Conservation (phyloP, 2,113 vertebrate genomes). For the Bubo bubo region DNA sequence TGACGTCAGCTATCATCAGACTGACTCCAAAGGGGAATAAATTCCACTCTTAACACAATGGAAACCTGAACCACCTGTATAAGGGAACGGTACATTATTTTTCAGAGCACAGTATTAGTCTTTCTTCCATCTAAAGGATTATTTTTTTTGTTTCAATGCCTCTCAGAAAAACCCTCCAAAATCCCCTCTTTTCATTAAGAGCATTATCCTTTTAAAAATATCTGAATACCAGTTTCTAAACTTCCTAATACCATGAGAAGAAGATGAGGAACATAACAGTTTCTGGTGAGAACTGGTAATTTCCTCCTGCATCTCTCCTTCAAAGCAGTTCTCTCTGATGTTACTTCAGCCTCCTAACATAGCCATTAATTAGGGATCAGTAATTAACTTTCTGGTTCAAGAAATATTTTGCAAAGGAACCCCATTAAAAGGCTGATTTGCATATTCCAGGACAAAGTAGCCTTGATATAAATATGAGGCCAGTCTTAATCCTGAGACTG, state of each 20-base stretch:
- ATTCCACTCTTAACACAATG: too few species aligned
- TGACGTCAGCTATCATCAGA: background rate
- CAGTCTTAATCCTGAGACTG: background rate
- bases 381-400: slow-evolving; percentile 78
- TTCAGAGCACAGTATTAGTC: background rate
- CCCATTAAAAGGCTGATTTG: slow-evolving; percentile 64
- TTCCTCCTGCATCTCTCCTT: slow-evolving; percentile 5
- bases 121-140: background rate
- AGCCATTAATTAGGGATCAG: slow-evolving; percentile 71
- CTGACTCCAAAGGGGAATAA: background rate
- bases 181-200: background rate
- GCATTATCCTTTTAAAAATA: background rate
- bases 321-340: slow-evolving; percentile 20
- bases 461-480: background rate
- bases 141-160: background rate
- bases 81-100: background rate
- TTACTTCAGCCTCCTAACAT: slow-evolving; percentile 53
- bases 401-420: slow-evolving; percentile 70
- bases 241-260: background rate
- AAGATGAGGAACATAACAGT: background rate
- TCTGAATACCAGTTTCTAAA: background rate
- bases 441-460: slow-evolving; percentile 42
- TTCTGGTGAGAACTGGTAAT: background rate
- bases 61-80: background rate
- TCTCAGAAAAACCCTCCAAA: background rate